Percentiles rank a stretch among this genome's conserved stretches.
Conservation (phyloP, 1,140 invertebrate genomes). For the Caerostris extrusa region DNA sequence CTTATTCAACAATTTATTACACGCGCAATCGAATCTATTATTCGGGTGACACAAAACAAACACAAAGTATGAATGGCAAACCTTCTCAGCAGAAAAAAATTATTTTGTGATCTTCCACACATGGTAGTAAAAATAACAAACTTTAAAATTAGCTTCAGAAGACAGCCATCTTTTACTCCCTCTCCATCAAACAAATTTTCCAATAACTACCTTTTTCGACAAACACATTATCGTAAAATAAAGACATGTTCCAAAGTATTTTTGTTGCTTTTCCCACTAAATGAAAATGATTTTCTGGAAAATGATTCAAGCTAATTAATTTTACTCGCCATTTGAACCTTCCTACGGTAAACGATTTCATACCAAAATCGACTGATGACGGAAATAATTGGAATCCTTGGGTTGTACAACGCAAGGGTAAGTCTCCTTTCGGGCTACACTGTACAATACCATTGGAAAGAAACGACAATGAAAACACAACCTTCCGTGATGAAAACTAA, state of each 20-base stretch:
- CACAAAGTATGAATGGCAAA: too few species aligned
- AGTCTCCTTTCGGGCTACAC: neutral
- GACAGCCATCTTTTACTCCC: too few species aligned
- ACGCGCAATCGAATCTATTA: too few species aligned
- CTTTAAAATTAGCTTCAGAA: too few species aligned
- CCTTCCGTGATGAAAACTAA: conserved; percentile 47
- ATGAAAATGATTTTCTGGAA: neutral
- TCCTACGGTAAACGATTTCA: neutral
- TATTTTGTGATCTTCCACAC: too few species aligned
- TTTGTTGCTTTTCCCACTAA: neutral
- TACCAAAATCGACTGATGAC: neutral
- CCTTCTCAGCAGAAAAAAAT: too few species aligned
- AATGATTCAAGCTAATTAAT: conserved; percentile 40
- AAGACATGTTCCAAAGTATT: neutral
- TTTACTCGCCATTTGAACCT: conserved; percentile 36
- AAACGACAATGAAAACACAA: conserved; percentile 45
- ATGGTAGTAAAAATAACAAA: too few species aligned
- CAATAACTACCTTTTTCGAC: conserved; percentile 14
- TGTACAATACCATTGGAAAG: neutral
- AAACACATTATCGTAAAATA: neutral
- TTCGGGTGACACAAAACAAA: too few species aligned
- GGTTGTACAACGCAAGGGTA: neutral
- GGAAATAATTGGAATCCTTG: conserved; percentile 15
- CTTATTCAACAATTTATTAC: too few species aligned
- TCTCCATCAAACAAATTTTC: neutral